Evolutionary conservation across 1,140 invertebrate species (phyloP).

Genomic region (Leucophenga varia): DNA sequence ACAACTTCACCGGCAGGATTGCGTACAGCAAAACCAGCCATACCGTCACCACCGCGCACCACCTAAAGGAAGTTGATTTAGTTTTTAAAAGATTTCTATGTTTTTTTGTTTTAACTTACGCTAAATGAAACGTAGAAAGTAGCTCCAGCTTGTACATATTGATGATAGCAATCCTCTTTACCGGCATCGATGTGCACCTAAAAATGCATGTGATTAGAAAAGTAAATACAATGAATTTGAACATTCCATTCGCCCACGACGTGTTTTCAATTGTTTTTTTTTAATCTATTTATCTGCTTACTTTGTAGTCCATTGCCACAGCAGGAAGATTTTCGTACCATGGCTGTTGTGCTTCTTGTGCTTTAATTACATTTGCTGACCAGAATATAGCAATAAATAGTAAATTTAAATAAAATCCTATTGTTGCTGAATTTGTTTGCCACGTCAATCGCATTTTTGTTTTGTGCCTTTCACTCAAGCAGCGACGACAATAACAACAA

Average conservation of each 20-base stretch:
- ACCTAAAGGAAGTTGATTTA: conserved; percentile 60
- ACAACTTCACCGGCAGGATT: conserved; percentile 82
- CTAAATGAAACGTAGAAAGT: conserved; percentile 93
- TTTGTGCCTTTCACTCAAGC: too few relatives aligned
- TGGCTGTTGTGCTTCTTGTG: conserved; percentile 43
- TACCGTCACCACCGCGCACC: conserved; percentile 86
- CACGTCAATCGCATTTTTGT: conserved; percentile 51
- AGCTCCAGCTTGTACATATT: conserved; percentile 87
- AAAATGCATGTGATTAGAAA: too few relatives aligned
- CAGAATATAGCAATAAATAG: conserved; percentile 9
- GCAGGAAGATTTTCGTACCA: conserved; percentile 84
- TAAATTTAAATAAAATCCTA: conserved; percentile 1
- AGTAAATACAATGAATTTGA: conserved; percentile 5
- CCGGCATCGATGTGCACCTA: conserved; percentile 85
- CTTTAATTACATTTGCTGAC: conserved; percentile 8
- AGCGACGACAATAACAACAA: too few relatives aligned
- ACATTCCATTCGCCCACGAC: too few relatives aligned
- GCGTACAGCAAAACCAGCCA: conserved; percentile 87
- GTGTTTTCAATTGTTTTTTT: too few relatives aligned
- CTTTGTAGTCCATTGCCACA: conserved; percentile 91
- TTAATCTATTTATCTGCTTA: conserved; percentile 3
- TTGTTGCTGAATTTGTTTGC: conserved; percentile 28
- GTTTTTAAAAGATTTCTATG: conserved; percentile 1
- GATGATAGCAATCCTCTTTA: conserved; percentile 93
- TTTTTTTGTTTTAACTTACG: too few relatives aligned